phyloP scores from a whole-genome alignment of 92 coral and sea anemone genomes.

The Porites evermanni region DNA sequence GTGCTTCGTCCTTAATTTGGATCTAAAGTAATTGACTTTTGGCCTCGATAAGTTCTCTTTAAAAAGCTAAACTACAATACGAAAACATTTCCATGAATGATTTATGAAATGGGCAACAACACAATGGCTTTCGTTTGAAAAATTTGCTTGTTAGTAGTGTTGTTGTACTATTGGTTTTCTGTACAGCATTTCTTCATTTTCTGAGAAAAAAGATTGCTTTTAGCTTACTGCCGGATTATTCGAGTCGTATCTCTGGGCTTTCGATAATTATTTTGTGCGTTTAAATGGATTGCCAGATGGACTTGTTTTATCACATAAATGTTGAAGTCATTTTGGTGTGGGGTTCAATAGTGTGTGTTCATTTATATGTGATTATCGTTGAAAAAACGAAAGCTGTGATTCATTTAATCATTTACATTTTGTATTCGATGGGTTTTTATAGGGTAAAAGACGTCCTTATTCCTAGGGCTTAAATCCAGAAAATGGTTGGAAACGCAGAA shows the following conservation, averaged over 20 bases:
- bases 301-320: constrained; percentile 1
- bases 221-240: background rate
- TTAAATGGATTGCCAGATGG: constrained; percentile 32
- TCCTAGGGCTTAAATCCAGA: background rate
- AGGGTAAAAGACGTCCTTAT: no score
- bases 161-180: constrained; percentile 1
- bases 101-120: constrained; percentile 32
- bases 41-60: constrained; percentile 26
- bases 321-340: constrained; percentile 13
- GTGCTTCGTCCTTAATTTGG: constrained; percentile 5
- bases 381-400: constrained; percentile 28
- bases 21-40: constrained; percentile 42
- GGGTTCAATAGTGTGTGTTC: constrained; percentile 4
- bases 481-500: background rate
- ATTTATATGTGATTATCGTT: constrained; percentile 14
- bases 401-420: background rate
- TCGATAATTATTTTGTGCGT: constrained; percentile 24
- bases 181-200: constrained; percentile 40
- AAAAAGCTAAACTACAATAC: constrained; percentile 34
- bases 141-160: constrained; percentile 35
- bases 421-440: background rate
- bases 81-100: constrained; percentile 31
- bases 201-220: background rate
- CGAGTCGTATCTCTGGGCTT: constrained; percentile 5
- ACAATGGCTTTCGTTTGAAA: constrained; percentile 41